Evolutionary conservation across 1,140 invertebrate genomes (phyloP).

Genomic region (Aricia agestis): DNA sequence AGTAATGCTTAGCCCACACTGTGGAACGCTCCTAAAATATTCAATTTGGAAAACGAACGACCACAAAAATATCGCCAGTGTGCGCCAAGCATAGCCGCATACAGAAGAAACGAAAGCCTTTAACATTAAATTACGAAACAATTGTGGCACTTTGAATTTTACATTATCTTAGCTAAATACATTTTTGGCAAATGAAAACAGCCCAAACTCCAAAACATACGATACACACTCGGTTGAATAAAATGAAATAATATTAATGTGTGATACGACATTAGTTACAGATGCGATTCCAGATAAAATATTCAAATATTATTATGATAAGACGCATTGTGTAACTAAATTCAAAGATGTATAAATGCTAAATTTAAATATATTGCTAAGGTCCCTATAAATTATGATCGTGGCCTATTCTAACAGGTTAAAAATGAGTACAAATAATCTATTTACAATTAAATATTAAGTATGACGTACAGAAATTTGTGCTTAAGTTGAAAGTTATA

Average conservation of each 20-base stretch:
- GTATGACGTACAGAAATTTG: constrained; percentile 9
- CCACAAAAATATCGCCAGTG: constrained; percentile 4
- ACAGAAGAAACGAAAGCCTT: constrained; percentile 25
- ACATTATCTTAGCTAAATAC: constrained; percentile 5
- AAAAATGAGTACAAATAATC: constrained; percentile 16
- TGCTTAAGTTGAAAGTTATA: background rate
- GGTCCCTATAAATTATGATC: constrained; percentile 13
- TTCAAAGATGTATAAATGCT: constrained; percentile 15
- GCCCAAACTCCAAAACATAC: background rate
- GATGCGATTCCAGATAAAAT: background rate
- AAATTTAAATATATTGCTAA: constrained; percentile 18
- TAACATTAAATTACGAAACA: constrained; percentile 15
- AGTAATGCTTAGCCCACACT: constrained; percentile 30
- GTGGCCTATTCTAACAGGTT: constrained; percentile 12
- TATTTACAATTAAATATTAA: constrained; percentile 17
- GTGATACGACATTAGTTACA: background rate
- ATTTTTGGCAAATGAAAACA: constrained; percentile 15
- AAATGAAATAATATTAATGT: background rate
- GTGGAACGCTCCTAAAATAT: constrained; percentile 18
- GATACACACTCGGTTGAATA: background rate
- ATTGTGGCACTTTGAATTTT: constrained; percentile 33
- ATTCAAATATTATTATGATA: constrained; percentile 2
- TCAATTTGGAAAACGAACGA: constrained; percentile 4
- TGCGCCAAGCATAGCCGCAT: constrained; percentile 29
- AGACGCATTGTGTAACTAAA: constrained; percentile 7